Evolutionary conservation across 1,140 invertebrate species (phyloP), one percentile per base, ranked within the genome.

Genomic region (Lamellibrachia luymesi): DNA sequence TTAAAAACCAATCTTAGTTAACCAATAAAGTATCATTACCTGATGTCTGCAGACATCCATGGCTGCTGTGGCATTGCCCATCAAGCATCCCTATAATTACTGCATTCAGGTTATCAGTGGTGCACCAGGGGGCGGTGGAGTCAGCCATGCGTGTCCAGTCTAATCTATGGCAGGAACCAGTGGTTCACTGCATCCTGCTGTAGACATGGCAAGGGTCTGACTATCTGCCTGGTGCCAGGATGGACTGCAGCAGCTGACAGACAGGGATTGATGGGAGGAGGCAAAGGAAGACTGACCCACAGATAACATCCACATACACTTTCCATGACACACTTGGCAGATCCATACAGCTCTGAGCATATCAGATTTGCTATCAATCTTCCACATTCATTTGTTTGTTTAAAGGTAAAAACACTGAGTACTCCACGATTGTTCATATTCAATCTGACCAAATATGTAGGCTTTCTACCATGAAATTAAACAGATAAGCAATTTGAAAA

Each of bases 11-110:
- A 80, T 80, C 64, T 80, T 80, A 80, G 64, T 80, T 80, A 80
- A 80, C 64, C 64, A 80, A 80, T 80, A 80, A 80, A 80, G 64
- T 80, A 80, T 80, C 64, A 80, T 80, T 80, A 80, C 64, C 64
- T 80, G 64, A 80, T 22, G 13, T 80, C 7, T 80, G 64, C 64
- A 22, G 38, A 38, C 38, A 38, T 38, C 38, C 38, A 38, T 38
- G 38, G 64, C 64, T 56, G 52, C 52, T 17, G 17, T 56, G 52
- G 52, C 52, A 17, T 17, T 80, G 64, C 13, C 64, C 64, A 80
- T 0, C 13, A 80, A 80, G 64, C 64, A 80, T 80, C 64, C 64
- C 64, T 80, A 80, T 80, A 80, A 80, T 80, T 80, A 80, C 13
- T 10, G 64, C 64, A 80, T 80, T 17, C 64, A 17, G 64, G 64